Percentiles rank a stretch among this genome's conserved stretches.
Evolutionary conservation across 2,113 vertebrate genomes (phyloP).

Genomic region (Orientallactaga bullata): DNA sequence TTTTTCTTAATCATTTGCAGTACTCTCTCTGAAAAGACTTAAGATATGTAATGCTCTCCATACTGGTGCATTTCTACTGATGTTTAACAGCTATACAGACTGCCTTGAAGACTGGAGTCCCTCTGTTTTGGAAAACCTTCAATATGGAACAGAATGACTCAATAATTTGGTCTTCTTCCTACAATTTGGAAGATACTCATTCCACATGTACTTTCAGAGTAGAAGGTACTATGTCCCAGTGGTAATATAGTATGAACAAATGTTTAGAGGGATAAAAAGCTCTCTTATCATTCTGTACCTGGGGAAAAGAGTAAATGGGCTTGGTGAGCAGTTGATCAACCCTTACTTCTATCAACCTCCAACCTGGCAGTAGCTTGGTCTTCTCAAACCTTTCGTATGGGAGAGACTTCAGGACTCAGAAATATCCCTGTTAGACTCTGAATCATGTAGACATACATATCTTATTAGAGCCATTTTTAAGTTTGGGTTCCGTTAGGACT

Average conservation of each 20-base stretch:
- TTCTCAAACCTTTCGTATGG: too few relatives aligned
- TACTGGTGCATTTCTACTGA: neutral
- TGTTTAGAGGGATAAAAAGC: neutral
- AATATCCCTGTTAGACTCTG: too few relatives aligned
- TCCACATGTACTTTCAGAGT: neutral
- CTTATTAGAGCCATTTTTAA: too few relatives aligned
- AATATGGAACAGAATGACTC: neutral
- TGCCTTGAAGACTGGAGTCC: neutral
- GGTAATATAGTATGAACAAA: neutral
- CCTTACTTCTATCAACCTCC: neutral
- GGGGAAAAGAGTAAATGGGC: neutral
- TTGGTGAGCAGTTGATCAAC: neutral
- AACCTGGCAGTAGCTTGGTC: too few relatives aligned
- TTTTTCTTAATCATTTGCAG: neutral
- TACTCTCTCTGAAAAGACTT: neutral
- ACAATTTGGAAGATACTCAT: neutral
- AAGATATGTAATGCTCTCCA: neutral
- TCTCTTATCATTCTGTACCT: neutral
- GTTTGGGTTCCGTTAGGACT: too few relatives aligned
- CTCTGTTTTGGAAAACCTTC: neutral
- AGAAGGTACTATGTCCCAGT: neutral
- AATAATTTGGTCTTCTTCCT: neutral
- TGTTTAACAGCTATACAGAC: neutral
- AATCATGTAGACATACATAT: too few relatives aligned
- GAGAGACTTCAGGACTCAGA: too few relatives aligned